Evolutionary conservation across 2,888 invertebrate species (phyloP).

Genomic region (Rugalucina vietnamica): DNA sequence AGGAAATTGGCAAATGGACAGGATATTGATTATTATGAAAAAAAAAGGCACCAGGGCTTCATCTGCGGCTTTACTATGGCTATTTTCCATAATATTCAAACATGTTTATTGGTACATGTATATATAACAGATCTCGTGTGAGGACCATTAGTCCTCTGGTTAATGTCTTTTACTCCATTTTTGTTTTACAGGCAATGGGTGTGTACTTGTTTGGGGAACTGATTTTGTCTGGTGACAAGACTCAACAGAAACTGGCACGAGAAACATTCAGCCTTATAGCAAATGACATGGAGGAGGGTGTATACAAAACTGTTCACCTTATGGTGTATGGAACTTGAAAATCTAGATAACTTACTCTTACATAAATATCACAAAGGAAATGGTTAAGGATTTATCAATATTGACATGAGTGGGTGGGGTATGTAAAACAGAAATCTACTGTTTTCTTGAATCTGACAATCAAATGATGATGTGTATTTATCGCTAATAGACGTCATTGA

Average conservation of each 20-base stretch:
- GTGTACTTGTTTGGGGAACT: slow-evolving; percentile 85
- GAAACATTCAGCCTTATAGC: slow-evolving; percentile 70
- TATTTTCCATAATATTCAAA: too few relatives aligned
- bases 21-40: too few relatives aligned
- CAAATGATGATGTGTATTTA: too few relatives aligned
- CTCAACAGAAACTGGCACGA: slow-evolving; percentile 69
- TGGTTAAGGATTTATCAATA: too few relatives aligned
- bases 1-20: too few relatives aligned
- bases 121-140: not conserved
- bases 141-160: not conserved
- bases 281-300: slow-evolving; percentile 74
- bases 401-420: too few relatives aligned
- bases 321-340: slow-evolving; percentile 73
- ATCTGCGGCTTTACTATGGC: too few relatives aligned
- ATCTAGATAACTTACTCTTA: too few relatives aligned
- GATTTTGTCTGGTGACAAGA: slow-evolving; percentile 75
- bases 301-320: slow-evolving; percentile 64
- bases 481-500: too few relatives aligned
- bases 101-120: too few relatives aligned
- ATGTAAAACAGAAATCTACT: not conserved
- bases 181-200: slow-evolving; percentile 82
- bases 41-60: too few relatives aligned
- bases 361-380: too few relatives aligned
- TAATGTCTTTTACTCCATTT: not conserved
- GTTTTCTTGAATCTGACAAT: not conserved